Base-by-base conservation (phyloP, 2,113 vertebrate genomes). In the Tringa solitaria region DNA sequence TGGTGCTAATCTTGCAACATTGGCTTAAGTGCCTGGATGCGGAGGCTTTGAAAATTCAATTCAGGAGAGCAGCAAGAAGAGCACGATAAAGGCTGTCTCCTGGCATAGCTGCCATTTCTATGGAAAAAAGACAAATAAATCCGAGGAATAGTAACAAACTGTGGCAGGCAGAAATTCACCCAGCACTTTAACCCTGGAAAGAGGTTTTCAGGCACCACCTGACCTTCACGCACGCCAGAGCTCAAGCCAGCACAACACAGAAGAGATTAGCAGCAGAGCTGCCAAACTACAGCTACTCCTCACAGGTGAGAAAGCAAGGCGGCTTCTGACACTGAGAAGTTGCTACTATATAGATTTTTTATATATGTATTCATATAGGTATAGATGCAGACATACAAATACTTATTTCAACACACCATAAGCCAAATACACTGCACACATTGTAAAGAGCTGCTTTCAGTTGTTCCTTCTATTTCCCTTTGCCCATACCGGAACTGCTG, bases 1-100 rank as follows among this genome's bases (percentile, higher is more conserved):
- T 1, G 0, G 2, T 6, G 65, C 50, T 35, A 74, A 54, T 30
- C 18, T 30, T 1, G 4, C 19, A 20, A 18, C 1, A 1, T 3
- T 33, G 37, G 6, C n/a, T 32, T 27, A 28, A 74, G 37, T 9
- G 27, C 68, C 27, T 24, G 21, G 23, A 10, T 6, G 19, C 21
- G 39, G 0, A 43, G 16, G n/a, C 23, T 83, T 53, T 45, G 37
- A 57, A 45, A 80, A 84, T 11, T 16, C 59, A 39, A 6, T 2
- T 6, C 53, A 89, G 35, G 15, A 84, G 60, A 74, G 22, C 32
- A 68, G 5, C 22, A 69, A 50, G 16, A 23, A 18, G n/a, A 69
- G 41, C 48, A 14, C 5, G 18, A 19, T 8, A 51, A 51, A 83
- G 30, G 39, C 33, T 39, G 30, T 32, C 26, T 65, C 68, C 11